Base-by-base conservation (phyloP, 2,797 vertebrate genomes). In the Momotus momota region DNA sequence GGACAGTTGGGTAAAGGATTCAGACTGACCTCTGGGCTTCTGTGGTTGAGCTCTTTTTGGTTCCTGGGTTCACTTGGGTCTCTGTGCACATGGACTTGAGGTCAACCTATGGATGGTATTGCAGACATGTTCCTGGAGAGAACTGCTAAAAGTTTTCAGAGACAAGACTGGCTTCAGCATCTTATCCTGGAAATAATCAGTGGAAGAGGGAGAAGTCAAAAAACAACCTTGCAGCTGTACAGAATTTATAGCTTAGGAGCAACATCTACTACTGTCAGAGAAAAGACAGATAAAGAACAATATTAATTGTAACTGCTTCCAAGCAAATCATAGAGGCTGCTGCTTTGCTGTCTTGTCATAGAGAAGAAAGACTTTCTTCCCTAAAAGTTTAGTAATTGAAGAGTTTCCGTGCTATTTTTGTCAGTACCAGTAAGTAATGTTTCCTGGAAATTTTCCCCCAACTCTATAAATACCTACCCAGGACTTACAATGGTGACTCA, bases 371-470 rank as follows among this genome's bases (percentile, higher is more conserved):
- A 87, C 60, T 75, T 86, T 93, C 94, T 94, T 96, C 95, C 91
- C 80, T 95, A 93, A 90, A 97, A 95, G 92, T 97, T 97, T 86
- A 88, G 94, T 92, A 96, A 97, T 96, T 95, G 92, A 98, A 95
- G 86, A 93, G 74, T 96, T 92, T 94, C 51, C 93, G 92, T 97
- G 97, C 97, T 97, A 98, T 98, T 98, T 98, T 97, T 91, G 89
- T 96, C 54, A 82, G 87, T 97, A 95, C 97, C 93, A 97, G 97
- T 98, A 96, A 98, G 90, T 85, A 71, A 94, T 95, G 94, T 98
- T 98, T 98, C 98, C 98, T 98, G 98, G 97, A 98, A 98, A 97
- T 97, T 98, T 98, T 98, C 94, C 96, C 97, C 95, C 81, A 51
- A 19, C 77, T 97, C 97, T 97, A 97, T 97, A 97, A 98, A 97